Conservation (phyloP, 2,888 invertebrate species). For the Eretmocerus hayati region DNA sequence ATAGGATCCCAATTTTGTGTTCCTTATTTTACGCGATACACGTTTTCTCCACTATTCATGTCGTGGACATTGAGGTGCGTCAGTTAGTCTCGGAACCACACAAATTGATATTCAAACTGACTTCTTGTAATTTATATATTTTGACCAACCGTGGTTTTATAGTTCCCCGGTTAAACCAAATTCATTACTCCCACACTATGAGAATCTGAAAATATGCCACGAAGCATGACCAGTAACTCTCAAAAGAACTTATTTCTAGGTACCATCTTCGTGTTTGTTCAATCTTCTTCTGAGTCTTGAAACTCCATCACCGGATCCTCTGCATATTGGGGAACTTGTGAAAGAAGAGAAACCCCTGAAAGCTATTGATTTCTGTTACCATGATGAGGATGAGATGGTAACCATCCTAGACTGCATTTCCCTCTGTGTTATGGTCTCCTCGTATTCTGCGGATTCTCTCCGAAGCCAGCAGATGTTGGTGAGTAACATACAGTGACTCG, state of each 20-base stretch:
- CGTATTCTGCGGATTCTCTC: slow-evolving; percentile 93
- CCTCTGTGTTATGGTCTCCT: slow-evolving; percentile 98
- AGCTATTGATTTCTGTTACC: slow-evolving; percentile 97
- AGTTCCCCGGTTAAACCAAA: too few species aligned
- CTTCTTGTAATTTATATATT: too few species aligned
- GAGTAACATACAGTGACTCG: slow-evolving; percentile 25
- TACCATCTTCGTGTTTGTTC: slow-evolving; percentile 86
- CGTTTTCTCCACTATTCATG: neutral
- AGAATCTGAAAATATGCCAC: too few species aligned
- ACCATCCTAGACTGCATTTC: slow-evolving; percentile 95
- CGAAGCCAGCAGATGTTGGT: slow-evolving; percentile 88
- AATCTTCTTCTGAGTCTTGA: slow-evolving; percentile 85
- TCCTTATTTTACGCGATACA: too few species aligned
- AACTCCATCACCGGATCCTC: slow-evolving; percentile 87
- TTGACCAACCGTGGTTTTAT: too few species aligned
- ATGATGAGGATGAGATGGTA: slow-evolving; percentile 96
- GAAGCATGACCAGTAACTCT: neutral
- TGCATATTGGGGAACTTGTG: slow-evolving; percentile 86
- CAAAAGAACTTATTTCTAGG: slow-evolving; percentile 47
- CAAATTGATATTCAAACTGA: too few species aligned
- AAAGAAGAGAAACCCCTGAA: slow-evolving; percentile 87
- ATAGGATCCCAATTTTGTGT: too few species aligned
- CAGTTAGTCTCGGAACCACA: too few species aligned
- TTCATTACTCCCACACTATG: too few species aligned
- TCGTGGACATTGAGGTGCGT: too few species aligned